Percentiles rank a stretch among this genome's conserved stretches.
phyloP scores from a whole-genome alignment of 2,797 vertebrate genomes.

The Myripristis murdjan region DNA sequence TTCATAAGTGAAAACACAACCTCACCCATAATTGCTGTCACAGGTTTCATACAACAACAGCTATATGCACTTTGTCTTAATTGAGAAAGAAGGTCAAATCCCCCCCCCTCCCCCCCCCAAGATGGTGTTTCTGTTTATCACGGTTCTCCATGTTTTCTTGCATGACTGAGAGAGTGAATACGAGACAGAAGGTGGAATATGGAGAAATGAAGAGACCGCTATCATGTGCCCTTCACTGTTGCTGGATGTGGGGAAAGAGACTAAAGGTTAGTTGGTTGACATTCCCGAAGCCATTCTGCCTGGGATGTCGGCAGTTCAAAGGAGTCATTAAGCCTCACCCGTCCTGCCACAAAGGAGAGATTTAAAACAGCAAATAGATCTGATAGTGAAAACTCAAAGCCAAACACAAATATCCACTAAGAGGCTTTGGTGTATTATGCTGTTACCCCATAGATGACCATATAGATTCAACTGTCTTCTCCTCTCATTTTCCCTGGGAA shows the following conservation, averaged over 20 bases:
- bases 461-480: conserved; percentile 73
- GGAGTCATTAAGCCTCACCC: conserved; percentile 81
- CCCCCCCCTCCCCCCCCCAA: no score
- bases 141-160: conserved; percentile 20
- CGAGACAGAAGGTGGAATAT: conserved; percentile 13
- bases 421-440: conserved; percentile 82
- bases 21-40: no score
- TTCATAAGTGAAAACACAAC: no score
- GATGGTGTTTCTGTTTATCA: neutral
- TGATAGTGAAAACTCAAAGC: conserved; percentile 79
- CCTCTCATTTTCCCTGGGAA: conserved; percentile 81
- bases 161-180: conserved; percentile 13
- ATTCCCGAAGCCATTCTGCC: conserved; percentile 74
- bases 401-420: conserved; percentile 83
- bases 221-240: conserved; percentile 53
- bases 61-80: no score
- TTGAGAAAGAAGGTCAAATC: neutral
- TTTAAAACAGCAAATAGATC: conserved; percentile 87
- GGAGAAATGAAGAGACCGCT: conserved; percentile 51
- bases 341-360: conserved; percentile 81
- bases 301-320: conserved; percentile 82
- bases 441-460: conserved; percentile 56
- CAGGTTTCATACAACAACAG: no score
- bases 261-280: conserved; percentile 83
- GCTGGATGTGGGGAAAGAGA: conserved; percentile 79